phyloP scores from a whole-genome alignment of 2,888 invertebrate genomes.

The Gari tellinella region DNA sequence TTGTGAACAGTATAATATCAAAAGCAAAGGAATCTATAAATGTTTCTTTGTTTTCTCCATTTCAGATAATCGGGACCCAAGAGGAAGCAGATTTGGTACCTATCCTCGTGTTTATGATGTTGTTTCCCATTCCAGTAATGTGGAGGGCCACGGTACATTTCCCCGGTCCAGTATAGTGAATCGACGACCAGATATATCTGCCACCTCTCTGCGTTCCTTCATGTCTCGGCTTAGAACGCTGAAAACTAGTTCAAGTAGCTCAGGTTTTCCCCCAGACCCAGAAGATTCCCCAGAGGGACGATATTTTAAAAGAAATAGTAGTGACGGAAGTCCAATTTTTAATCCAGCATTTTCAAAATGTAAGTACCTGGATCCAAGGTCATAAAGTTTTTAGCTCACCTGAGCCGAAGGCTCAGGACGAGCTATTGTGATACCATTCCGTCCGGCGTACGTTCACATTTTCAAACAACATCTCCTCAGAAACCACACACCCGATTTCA shows the following conservation, averaged over 20 bases:
- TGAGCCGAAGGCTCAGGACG: no score
- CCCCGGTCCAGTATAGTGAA: slow-evolving; percentile 70
- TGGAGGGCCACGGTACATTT: slow-evolving; percentile 74
- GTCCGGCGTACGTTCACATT: no score
- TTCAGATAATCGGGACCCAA: no score
- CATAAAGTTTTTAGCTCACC: no score
- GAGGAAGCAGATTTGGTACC: slow-evolving; percentile 73
- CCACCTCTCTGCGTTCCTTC: slow-evolving; percentile 65
- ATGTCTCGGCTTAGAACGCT: slow-evolving; percentile 75
- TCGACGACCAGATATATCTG: slow-evolving; percentile 67
- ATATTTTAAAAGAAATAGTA: slow-evolving; percentile 66
- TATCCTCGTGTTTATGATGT: slow-evolving; percentile 76
- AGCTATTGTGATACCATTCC: no score
- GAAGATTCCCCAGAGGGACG: slow-evolving; percentile 80
- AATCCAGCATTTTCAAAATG: slow-evolving; percentile 76
- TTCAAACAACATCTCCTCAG: no score
- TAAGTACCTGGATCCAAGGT: slow-evolving; percentile 49
- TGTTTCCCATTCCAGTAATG: slow-evolving; percentile 54
- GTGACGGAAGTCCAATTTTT: slow-evolving; percentile 67
- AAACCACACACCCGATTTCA: no score
- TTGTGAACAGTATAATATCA: no score
- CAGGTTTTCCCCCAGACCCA: slow-evolving; percentile 79
- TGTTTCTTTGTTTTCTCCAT: no score
- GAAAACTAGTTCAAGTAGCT: slow-evolving; percentile 80
- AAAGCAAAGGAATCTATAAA: no score